Base-by-base conservation (phyloP, 2,113 vertebrate genomes). In the Mastomys coucha region DNA sequence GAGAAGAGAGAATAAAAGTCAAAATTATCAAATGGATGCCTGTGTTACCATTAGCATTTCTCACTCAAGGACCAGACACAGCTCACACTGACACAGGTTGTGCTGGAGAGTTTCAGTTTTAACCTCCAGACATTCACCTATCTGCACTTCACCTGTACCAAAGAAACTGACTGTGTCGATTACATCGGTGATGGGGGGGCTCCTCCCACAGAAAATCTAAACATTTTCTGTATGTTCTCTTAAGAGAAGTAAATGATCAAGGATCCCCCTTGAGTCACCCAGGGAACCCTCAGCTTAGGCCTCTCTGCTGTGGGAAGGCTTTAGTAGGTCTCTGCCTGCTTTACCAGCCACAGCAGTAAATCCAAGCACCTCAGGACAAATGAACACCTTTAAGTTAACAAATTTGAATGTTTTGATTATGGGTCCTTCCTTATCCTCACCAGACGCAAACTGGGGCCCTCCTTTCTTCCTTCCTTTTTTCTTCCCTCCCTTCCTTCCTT, bases 361-460 rank as follows among this genome's bases (percentile, higher is more conserved):
- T 87, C 67, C 63, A 42, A 75, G 93, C 42, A 87, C 63, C 88
- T 89, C 75, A 49, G 42, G 88, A 88, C 78, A 94, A 88, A 90
- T 8, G 4, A 56, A 36, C 36, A 8, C 36, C 82, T 95, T 81
- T 92, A 63, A 49, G 86, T n/a, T 94, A 70, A 87, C 67, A 87
- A 89, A 96, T 82, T 67, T 33, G 63, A 94, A 58, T 26, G 42
- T 84, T 94, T 93, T 67, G 33, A 92, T 92, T 82, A 31, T 56
- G 60, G 42, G 49, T 70, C 12, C 89, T 63, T 76, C 88, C 72
- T 91, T 72, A 82, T 75, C 77, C 78, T 96, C 72, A 42, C 86
- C 60, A 19, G 76, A 81, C 45, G n/a, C 42, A 63, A 90, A 16
- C 26, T 80, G 16, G 31, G 36, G 19, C 8, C 45, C 45, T 7